Percentiles rank a stretch among this genome's conserved stretches.
Conservation (phyloP, 2,888 invertebrate genomes). For the Sturmia bella region DNA sequence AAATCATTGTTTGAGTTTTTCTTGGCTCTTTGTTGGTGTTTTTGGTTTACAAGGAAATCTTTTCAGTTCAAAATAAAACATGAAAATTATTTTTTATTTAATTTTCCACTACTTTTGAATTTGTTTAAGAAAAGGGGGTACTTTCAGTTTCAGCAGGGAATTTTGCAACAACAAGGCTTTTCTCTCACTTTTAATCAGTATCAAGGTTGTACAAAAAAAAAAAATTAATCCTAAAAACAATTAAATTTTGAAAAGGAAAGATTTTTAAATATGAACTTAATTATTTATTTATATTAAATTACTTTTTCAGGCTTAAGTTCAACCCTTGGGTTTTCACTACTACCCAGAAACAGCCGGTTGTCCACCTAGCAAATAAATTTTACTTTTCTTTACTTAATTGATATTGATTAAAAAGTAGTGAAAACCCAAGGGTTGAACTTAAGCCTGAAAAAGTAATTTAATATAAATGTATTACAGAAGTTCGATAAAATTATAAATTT, state of each 20-base stretch:
- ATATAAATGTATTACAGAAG: too few relatives aligned
- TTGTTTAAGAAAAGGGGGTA: neutral
- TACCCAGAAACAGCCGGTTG: too few relatives aligned
- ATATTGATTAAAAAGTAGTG: too few relatives aligned
- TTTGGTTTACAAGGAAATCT: neutral
- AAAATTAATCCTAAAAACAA: constrained; percentile 1
- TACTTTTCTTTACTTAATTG: too few relatives aligned
- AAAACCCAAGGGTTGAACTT: too few relatives aligned
- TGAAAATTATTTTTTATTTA: constrained; percentile 20
- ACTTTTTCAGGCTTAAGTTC: too few relatives aligned
- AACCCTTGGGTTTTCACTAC: too few relatives aligned
- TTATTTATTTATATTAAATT: too few relatives aligned
- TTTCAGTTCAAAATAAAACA: neutral
- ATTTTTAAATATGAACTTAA: too few relatives aligned
- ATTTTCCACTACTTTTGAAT: neutral
- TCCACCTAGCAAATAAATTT: too few relatives aligned
- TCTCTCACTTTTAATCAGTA: constrained; percentile 77
- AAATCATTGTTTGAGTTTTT: constrained; percentile 32
- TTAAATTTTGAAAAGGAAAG: neutral
- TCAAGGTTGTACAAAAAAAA: constrained; percentile 66
- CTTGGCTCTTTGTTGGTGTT: neutral
- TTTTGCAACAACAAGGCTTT: constrained; percentile 76
- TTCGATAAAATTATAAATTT: too few relatives aligned
- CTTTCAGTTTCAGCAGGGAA: constrained; percentile 71
- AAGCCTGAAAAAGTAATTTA: too few relatives aligned